A percentile compares a stretch with the other conserved stretches of the same genome.
Conservation (phyloP, 2,113 vertebrate genomes). For the Paralichthys olivaceus region DNA sequence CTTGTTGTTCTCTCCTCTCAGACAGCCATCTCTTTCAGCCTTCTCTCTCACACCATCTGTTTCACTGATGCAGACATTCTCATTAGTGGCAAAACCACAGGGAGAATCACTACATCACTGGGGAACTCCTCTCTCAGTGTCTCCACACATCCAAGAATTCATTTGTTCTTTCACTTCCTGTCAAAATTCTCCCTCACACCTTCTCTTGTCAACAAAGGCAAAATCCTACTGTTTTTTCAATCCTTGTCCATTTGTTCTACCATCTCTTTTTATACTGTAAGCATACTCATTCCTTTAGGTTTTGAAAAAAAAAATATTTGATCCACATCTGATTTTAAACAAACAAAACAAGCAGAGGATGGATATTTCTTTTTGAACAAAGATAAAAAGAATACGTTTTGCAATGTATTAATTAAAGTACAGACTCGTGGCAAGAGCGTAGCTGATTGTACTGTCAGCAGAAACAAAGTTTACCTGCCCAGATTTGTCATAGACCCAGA, state of each 20-base stretch:
- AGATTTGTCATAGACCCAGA: no score
- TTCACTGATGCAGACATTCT: constrained; percentile 75
- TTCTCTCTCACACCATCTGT: constrained; percentile 36
- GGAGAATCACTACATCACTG: constrained; percentile 50
- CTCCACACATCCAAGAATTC: constrained; percentile 34
- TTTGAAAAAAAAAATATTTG: not conserved
- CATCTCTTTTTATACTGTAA: not conserved
- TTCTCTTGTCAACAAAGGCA: not conserved
- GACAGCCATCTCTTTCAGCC: not conserved
- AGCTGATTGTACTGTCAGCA: no score
- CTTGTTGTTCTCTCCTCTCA: constrained; percentile 3
- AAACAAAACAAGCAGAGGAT: no score
- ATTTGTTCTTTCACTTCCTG: constrained; percentile 34
- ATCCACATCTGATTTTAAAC: not conserved
- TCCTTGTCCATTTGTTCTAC: not conserved
- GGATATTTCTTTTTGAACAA: no score
- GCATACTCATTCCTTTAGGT: no score
- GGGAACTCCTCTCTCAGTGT: constrained; percentile 39
- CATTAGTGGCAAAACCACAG: constrained; percentile 66
- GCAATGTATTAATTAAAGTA: no score
- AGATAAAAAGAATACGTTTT: no score
- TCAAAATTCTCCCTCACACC: constrained; percentile 42
- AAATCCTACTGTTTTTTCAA: not conserved
- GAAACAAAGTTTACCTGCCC: no score
- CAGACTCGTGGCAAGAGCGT: no score